These are phyloP conservation scores for Silurus meridionalis DNA, from an alignment of 2,113 vertebrate genomes.

Conservation along the genomic window DNA sequence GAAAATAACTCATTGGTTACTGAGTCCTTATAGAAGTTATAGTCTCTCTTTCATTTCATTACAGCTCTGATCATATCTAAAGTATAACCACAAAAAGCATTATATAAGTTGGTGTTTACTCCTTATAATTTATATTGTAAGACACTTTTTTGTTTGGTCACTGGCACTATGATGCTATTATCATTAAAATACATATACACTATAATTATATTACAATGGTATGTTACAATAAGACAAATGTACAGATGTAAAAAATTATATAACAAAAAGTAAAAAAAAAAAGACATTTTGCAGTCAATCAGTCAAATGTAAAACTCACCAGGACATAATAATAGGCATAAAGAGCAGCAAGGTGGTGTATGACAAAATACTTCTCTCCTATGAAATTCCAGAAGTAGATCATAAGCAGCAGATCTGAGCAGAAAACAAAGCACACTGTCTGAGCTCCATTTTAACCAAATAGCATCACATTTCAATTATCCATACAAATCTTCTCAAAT, in stretches of 20 bases:
- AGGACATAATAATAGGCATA: slow-evolving; percentile 69
- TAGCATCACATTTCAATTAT: background rate
- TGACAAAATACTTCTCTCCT: slow-evolving; percentile 64
- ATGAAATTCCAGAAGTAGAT: slow-evolving; percentile 64
- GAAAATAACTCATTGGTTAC: background rate
- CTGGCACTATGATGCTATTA: background rate
- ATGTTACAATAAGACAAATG: background rate
- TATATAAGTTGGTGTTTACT: background rate
- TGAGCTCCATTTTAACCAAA: background rate
- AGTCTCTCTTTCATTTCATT: background rate
- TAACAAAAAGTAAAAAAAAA: background rate
- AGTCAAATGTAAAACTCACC: slow-evolving; percentile 61
- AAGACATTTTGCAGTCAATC: background rate
- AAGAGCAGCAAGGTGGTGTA: slow-evolving; percentile 67
- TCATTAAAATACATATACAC: background rate
- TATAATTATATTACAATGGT: background rate
- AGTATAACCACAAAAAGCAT: background rate
- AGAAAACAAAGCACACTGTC: background rate
- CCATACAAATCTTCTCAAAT: background rate
- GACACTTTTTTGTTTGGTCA: background rate
- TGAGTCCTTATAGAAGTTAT: background rate
- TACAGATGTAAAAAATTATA: background rate
- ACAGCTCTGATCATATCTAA: background rate
- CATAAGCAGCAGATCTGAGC: slow-evolving; percentile 64
- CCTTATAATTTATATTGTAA: background rate